phyloP scores from a whole-genome alignment of 2,113 vertebrate species.

The human (Homo sapiens) region DNA sequence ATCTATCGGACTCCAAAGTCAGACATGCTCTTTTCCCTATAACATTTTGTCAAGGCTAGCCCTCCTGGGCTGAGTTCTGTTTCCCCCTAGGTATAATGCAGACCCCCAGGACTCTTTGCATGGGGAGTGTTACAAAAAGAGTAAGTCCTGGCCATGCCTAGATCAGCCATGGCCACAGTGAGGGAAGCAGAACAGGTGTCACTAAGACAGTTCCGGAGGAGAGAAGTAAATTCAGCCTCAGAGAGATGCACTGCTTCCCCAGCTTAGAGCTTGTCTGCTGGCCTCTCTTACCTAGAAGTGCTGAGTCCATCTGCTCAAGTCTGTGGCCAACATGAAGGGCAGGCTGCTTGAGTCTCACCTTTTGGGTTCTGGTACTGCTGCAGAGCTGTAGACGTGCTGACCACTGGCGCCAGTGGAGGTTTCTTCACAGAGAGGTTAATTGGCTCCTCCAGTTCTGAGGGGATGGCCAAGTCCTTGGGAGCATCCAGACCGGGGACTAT shows the following conservation, averaged over 20 bases:
- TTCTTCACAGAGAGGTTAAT: slow-evolving; percentile 89
- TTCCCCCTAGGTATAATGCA: background rate
- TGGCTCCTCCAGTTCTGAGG: slow-evolving; percentile 87
- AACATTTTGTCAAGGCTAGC: background rate
- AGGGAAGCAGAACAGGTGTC: background rate
- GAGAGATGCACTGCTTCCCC: background rate
- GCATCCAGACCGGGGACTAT: slow-evolving; percentile 56
- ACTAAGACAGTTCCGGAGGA: background rate
- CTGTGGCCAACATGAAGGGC: background rate
- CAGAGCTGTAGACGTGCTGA: slow-evolving; percentile 60
- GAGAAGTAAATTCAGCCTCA: background rate
- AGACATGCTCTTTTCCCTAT: background rate
- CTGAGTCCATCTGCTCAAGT: background rate
- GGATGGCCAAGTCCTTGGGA: slow-evolving; percentile 79
- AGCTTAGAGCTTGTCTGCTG: background rate
- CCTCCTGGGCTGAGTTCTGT: background rate
- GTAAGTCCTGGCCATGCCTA: background rate
- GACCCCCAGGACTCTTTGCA: background rate
- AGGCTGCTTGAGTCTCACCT: slow-evolving; percentile 76
- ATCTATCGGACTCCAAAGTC: background rate
- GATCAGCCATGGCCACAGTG: background rate
- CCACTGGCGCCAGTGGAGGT: slow-evolving; percentile 62
- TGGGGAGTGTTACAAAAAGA: background rate
- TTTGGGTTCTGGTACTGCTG: slow-evolving; percentile 76
- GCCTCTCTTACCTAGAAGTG: background rate